Conservation (phyloP, 35 echinoderm and acorn worm genomes). For the Apostichopus japonicus region DNA sequence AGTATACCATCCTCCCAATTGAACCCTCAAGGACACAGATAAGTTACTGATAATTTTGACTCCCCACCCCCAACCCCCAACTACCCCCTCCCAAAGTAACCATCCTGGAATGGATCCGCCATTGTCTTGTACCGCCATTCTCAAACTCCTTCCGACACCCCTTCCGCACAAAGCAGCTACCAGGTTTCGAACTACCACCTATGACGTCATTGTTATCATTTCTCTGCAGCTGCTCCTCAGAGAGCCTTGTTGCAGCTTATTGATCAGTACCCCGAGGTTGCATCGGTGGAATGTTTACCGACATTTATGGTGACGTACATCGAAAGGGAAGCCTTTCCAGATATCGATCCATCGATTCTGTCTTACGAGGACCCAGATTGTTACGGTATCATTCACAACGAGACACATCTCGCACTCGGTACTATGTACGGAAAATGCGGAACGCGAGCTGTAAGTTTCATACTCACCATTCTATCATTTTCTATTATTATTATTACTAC, state of each 20-base stretch:
- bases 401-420: constrained; percentile 26
- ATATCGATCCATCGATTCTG: constrained; percentile 27
- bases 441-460: constrained; percentile 25
- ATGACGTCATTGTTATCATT: neutral
- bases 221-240: neutral
- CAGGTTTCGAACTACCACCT: too few species aligned
- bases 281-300: constrained; percentile 4
- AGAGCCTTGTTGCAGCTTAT: neutral
- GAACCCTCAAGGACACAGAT: too few species aligned
- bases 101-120: too few species aligned
- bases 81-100: too few species aligned
- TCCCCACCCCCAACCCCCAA: too few species aligned
- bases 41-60: too few species aligned
- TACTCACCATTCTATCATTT: too few species aligned
- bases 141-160: neutral
- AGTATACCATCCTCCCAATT: too few species aligned
- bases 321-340: neutral
- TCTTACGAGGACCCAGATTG: constrained; percentile 33
- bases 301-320: constrained; percentile 55
- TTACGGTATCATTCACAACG: constrained; percentile 38
- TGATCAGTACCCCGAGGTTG: neutral
- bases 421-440: constrained; percentile 60
- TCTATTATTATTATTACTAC: too few species aligned
- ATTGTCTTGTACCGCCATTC: too few species aligned
- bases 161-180: too few species aligned